Conservation (phyloP, 1,140 invertebrate species). For the Drosophila asahinai region DNA sequence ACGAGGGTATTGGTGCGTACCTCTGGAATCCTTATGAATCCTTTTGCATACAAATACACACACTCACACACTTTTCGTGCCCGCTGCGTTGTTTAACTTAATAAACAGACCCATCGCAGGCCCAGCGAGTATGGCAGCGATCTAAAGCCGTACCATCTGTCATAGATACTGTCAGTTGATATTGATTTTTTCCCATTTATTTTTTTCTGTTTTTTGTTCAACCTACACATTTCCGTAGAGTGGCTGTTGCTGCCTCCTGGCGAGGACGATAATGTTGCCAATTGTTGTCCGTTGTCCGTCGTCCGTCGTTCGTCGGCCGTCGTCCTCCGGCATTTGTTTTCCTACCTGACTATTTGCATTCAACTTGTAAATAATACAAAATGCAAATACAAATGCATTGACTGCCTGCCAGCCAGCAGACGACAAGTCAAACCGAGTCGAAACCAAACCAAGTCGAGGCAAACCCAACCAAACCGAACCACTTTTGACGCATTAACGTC, state of each 20-base stretch:
- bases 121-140: constrained; percentile 32
- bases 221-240: constrained; percentile 3
- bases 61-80: constrained; percentile 46
- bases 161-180: constrained; percentile 78
- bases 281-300: constrained; percentile 52
- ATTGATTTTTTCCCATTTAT: constrained; percentile 47
- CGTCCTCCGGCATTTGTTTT: constrained; percentile 33
- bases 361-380: constrained; percentile 79
- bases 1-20: constrained; percentile 54
- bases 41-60: constrained; percentile 53
- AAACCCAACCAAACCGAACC: constrained; percentile 76
- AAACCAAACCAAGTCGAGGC: constrained; percentile 52
- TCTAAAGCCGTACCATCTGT: constrained; percentile 71
- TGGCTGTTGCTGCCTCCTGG: constrained; percentile 2
- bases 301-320: not conserved
- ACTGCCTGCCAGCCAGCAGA: constrained; percentile 36
- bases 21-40: constrained; percentile 81
- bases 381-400: constrained; percentile 69
- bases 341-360: constrained; percentile 76
- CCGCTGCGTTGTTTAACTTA: constrained; percentile 68
- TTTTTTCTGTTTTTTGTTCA: constrained; percentile 26
- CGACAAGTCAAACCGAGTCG: constrained; percentile 38
- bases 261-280: constrained; percentile 51
- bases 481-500: constrained; percentile 81
- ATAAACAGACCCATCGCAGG: constrained; percentile 63